Conservation (phyloP, 2,113 vertebrate genomes). For the Archocentrus centrarchus region DNA sequence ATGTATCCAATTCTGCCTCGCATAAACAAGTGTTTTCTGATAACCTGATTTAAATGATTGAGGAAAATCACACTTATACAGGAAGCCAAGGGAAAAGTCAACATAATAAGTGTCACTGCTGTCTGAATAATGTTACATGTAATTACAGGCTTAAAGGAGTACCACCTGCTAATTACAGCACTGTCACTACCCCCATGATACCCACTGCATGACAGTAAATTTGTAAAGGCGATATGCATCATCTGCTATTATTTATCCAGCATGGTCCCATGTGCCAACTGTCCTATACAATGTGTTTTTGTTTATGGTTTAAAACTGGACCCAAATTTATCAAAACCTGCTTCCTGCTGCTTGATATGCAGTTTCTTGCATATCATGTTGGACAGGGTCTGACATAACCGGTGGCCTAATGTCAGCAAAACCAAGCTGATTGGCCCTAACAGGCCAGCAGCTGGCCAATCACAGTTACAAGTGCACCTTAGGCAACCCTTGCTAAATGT, state of each 20-base stretch:
- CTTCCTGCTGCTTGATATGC: not conserved
- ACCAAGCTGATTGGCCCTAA: not conserved
- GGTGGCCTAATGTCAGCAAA: not conserved
- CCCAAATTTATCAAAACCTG: not conserved
- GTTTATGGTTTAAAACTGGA: not conserved
- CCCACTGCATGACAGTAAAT: not conserved
- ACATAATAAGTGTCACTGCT: not conserved
- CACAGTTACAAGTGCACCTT: not conserved
- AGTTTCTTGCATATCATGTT: not conserved
- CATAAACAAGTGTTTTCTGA: not conserved
- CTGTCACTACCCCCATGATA: not conserved
- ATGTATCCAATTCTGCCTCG: not conserved
- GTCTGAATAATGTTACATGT: not conserved
- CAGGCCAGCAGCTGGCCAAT: not conserved
- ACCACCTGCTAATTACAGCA: conserved; percentile 22
- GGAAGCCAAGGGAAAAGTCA: not conserved
- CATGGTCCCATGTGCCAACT: not conserved
- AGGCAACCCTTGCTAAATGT: not conserved
- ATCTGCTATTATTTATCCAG: conserved; percentile 6
- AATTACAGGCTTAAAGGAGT: not conserved
- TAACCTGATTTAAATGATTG: not conserved
- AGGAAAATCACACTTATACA: not conserved
- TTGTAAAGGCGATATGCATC: not conserved
- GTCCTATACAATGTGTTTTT: not conserved
- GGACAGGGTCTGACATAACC: not conserved